Base-by-base conservation (phyloP, 2,888 invertebrate species). In the Agriopis marginaria region DNA sequence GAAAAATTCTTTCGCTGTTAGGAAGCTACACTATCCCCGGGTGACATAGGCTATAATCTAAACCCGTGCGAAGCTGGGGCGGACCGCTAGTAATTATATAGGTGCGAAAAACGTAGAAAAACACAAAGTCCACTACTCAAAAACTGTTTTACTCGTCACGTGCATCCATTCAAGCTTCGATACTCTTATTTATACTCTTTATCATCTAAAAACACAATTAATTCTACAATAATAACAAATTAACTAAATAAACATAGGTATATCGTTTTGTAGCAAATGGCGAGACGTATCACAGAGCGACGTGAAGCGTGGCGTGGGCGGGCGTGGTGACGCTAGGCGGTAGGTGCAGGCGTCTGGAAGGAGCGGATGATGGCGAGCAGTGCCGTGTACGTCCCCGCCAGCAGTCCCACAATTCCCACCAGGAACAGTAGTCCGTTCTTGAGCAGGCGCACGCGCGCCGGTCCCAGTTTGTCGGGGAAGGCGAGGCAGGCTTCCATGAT, bases 361-460 rank as follows among this genome's bases (percentile, higher is more conserved):
- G 92, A 89, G 12, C 75, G 75, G 50, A 96, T 90, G 75, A 97
- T 96, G 75, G 94, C 95, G 0, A 89, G 80, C 7, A 97, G 79
- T 71, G 96, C 96, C 0, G 96, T 95, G 79, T 95, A 96, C 0
- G 96, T 96, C 56, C 97, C 97, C 4, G 96, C 95, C 7, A 96
- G 79, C 7, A 97, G 92, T 0, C 96, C 97, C 8, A 96, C 83
- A 5, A 96, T 67, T 5, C 96, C 96, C 70, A 97, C 93, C 0
- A 95, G 32, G 11, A 96, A 91, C 40, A 97, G 88, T 0, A 94
- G 73, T 7, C 86, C 84, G 77, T 96, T 95, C 80, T 96, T 96
- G 85, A 61, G 44, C 49, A 85, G 82, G 1, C 80, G 77, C 17
- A 82, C 23, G 47, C 75, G 70, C 72, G 72, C 69, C 6, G 89